These are phyloP conservation scores for Drosophila guanche DNA, from an alignment of 1,140 invertebrate genomes.

Conservation along the genomic window DNA sequence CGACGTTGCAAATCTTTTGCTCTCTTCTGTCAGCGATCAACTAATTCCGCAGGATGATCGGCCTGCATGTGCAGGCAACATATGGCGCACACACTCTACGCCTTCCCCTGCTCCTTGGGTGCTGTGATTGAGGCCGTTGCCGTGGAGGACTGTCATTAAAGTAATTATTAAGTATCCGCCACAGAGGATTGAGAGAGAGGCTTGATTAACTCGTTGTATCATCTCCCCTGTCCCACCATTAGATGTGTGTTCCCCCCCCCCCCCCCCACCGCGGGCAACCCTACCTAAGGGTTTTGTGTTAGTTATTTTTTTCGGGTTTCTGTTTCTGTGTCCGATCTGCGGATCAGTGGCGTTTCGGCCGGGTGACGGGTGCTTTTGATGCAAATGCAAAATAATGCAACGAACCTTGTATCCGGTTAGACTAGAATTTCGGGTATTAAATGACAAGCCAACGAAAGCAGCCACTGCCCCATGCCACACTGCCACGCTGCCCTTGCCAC, in stretches of 20 bases:
- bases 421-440: conserved; percentile 83
- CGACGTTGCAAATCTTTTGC: neutral
- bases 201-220: conserved; percentile 20
- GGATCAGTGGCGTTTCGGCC: neutral
- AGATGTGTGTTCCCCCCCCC: neutral
- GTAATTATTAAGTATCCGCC: conserved; percentile 42
- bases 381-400: conserved; percentile 80
- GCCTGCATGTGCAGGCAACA: neutral
- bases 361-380: conserved; percentile 19
- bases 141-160: conserved; percentile 24
- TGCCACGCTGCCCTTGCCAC: neutral
- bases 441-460: conserved; percentile 48
- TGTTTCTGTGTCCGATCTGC: too few species aligned
- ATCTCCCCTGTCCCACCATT: conserved; percentile 3
- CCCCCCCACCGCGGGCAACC: neutral
- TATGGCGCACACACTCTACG: conserved; percentile 13
- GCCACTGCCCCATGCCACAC: too few species aligned
- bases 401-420: conserved; percentile 82
- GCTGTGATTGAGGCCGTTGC: neutral
- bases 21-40: neutral
- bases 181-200: conserved; percentile 3
- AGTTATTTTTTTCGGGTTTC: too few species aligned
- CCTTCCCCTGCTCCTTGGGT: neutral
- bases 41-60: neutral
- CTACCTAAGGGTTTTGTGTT: neutral